Percentiles rank a stretch among this genome's conserved stretches.
These are phyloP conservation scores for Drosophila sp. DNA, from an alignment of 1,140 invertebrate genomes.

Conservation along the genomic window DNA sequence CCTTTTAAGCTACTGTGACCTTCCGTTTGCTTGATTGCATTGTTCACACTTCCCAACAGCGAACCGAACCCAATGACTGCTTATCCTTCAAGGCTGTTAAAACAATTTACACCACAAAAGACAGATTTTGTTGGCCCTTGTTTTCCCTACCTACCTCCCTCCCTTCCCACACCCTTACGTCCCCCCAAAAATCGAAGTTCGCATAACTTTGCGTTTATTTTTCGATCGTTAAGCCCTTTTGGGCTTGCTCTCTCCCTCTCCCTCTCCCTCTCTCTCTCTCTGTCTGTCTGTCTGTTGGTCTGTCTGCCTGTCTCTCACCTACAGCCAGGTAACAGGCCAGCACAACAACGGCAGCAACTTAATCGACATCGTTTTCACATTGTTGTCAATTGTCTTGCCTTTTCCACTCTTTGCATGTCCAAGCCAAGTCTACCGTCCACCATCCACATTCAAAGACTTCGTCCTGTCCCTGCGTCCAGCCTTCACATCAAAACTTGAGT, in stretches of 20 bases:
- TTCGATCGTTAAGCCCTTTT: conserved; percentile 67
- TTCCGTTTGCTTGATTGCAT: conserved; percentile 41
- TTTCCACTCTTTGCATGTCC: conserved; percentile 73
- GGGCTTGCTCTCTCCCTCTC: conserved; percentile 10
- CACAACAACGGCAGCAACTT: conserved; percentile 72
- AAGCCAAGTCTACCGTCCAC: conserved; percentile 22
- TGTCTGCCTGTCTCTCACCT: conserved; percentile 13
- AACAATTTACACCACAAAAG: conserved; percentile 71
- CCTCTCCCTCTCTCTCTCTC: not conserved
- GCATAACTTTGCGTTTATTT: conserved; percentile 71
- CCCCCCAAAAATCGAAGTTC: conserved; percentile 40
- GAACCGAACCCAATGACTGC: conserved; percentile 49
- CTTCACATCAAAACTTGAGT: conserved; percentile 54
- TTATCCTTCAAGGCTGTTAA: conserved; percentile 79
- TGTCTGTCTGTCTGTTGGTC: not conserved
- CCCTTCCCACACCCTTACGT: not conserved
- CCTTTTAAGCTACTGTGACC: conserved; percentile 41
- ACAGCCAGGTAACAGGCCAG: not conserved
- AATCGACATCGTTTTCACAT: conserved; percentile 80
- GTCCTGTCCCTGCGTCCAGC: conserved; percentile 46
- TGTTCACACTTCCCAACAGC: conserved; percentile 53
- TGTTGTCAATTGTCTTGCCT: conserved; percentile 80
- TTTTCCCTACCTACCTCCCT: not conserved
- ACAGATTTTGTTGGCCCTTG: conserved; percentile 6
- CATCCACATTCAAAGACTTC: not conserved